Percentiles rank a stretch among this genome's conserved stretches.
Evolutionary conservation across 64 coral and sea anemone genomes (phyloP).

Genomic region (Porites australiensis): DNA sequence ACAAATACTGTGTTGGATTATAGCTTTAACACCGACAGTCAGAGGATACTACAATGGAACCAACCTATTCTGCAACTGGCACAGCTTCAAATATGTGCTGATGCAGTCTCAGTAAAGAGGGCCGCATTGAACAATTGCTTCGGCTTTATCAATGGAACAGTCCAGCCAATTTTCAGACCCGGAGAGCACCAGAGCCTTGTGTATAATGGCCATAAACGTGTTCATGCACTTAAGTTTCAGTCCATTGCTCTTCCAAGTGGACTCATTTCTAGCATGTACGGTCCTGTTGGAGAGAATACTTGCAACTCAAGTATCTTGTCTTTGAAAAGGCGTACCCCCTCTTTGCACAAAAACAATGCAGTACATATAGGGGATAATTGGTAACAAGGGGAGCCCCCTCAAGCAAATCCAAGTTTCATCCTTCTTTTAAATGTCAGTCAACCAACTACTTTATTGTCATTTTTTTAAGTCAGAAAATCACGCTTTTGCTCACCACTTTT

Average conservation of each 20-base stretch:
- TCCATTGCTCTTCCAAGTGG: not conserved
- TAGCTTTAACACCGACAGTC: slow-evolving; percentile 13
- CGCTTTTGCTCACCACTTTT: slow-evolving; percentile 18
- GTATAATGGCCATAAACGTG: slow-evolving; percentile 28
- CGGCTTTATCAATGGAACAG: slow-evolving; percentile 24
- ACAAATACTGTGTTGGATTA: slow-evolving; percentile 27
- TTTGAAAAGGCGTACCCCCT: not conserved
- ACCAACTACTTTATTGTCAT: slow-evolving; percentile 21
- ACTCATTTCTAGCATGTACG: not conserved
- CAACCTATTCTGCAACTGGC: not conserved
- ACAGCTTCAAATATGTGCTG: slow-evolving; percentile 31
- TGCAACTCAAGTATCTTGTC: not conserved
- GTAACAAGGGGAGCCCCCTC: not conserved
- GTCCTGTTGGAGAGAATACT: slow-evolving; percentile 3
- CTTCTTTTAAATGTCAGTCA: slow-evolving; percentile 41
- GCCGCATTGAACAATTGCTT: slow-evolving; percentile 42
- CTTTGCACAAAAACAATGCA: slow-evolving; percentile 5
- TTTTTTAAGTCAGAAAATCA: slow-evolving; percentile 15
- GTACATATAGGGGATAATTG: slow-evolving; percentile 21
- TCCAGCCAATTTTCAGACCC: not conserved
- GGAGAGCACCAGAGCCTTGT: not conserved
- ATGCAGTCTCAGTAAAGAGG: not conserved
- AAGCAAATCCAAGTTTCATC: slow-evolving; percentile 2
- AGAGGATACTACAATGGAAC: slow-evolving; percentile 20
- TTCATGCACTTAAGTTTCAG: not conserved